Evolutionary conservation across 2,888 invertebrate genomes (phyloP).

Genomic region (Mesorhabditis spiculigera): DNA sequence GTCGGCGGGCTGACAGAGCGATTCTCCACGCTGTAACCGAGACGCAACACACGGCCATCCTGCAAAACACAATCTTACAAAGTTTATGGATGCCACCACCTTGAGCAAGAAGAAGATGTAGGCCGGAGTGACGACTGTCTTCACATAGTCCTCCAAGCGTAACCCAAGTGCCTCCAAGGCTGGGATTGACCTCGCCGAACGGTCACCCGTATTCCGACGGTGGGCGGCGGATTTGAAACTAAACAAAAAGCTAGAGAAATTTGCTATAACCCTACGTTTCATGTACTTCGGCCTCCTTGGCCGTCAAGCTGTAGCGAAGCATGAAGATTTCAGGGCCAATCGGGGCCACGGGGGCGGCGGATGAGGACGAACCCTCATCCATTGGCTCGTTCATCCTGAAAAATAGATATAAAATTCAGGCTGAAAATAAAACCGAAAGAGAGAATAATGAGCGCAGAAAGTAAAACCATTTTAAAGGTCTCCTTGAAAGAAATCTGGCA

Average conservation of each 20-base stretch:
- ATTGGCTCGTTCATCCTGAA: not conserved
- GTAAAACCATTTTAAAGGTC: no score
- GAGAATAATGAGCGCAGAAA: no score
- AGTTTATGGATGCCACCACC: not conserved
- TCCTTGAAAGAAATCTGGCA: no score
- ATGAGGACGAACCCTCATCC: not conserved
- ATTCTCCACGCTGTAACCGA: not conserved
- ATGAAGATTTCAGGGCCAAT: not conserved
- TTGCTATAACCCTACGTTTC: not conserved
- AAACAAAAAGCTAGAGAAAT: not conserved
- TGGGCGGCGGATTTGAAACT: not conserved
- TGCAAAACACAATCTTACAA: not conserved
- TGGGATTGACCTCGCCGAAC: not conserved
- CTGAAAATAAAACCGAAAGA: not conserved
- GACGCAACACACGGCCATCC: not conserved
- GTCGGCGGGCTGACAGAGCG: not conserved
- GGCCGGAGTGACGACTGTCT: not conserved
- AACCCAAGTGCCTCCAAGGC: slow-evolving; percentile 1
- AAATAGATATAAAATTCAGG: not conserved
- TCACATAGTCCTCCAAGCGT: not conserved
- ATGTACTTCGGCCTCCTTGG: not conserved
- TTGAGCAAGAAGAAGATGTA: slow-evolving; percentile 1
- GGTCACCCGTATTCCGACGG: slow-evolving; percentile 5
- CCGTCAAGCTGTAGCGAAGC: not conserved
- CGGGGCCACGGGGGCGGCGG: not conserved